Evolutionary conservation across 2,888 invertebrate species (phyloP), one percentile per base, ranked within the genome.

Genomic region (Balanococcus diminutus): DNA sequence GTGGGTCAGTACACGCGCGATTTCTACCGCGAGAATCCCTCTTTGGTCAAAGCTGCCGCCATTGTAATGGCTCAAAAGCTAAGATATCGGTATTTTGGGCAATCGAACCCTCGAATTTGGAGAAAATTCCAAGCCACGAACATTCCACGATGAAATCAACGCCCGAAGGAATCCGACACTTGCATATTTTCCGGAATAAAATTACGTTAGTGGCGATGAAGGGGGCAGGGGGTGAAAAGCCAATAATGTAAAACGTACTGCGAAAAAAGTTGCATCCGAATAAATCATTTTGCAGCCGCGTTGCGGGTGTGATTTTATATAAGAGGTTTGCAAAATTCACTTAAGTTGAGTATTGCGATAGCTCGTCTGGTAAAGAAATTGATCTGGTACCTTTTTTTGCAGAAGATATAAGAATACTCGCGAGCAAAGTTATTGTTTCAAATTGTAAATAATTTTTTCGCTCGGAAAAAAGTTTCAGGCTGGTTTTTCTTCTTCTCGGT

Each of bases 391-490:
- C 51, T 51, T 51, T 11, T 46, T 46, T n/a, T n/a, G n/a, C n/a
- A n/a, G n/a, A n/a, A n/a, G n/a, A n/a, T n/a, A n/a, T n/a, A 46
- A 46, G 46, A 46, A 25, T 67, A 67, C 28, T 25, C 61, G 75
- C n/a, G 75, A 28, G 67, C 25, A 75, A 75, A 75, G 31, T 32
- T 75, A 75, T 75, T 32, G 75, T 75, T 75, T 75, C 75, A 31
- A 75, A 75, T 75, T 75, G 75, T 75, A 75, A 75, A 75, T 75
- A 75, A 75, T 75, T 75, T 75, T 75, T 75, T 31, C n/a, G 67
- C 28, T 28, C 32, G 0, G 32, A 14, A 32, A n/a, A 75, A 75
- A 32, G 6, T 75, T 75, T 75, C 75, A 31, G 75, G 19, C 75
- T 16, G 32, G 32, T 75, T 75, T 5, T 11, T 67, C 11, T 16